These are phyloP conservation scores for Zoanthus sociatus DNA, from an alignment of 92 coral and sea anemone species.

Conservation along the genomic window DNA sequence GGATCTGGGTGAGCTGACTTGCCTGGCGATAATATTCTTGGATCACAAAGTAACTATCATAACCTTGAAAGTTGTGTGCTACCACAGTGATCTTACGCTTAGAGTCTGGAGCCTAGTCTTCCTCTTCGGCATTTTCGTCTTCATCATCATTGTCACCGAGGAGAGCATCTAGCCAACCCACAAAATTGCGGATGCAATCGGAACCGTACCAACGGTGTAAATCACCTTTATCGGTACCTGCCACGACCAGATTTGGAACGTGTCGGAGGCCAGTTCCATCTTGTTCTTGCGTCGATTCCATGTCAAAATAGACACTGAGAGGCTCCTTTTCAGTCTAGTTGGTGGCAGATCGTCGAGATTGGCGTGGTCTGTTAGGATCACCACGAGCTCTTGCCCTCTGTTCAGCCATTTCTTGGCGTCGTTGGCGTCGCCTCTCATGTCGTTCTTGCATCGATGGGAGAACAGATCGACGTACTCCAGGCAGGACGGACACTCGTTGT, in stretches of 20 bases:
- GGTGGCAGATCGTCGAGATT: background rate
- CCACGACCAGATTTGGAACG: constrained; percentile 2
- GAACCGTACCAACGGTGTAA: background rate
- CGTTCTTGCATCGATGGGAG: no score
- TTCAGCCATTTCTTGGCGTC: background rate
- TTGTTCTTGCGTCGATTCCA: background rate
- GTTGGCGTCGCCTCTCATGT: no score
- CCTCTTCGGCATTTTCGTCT: no score
- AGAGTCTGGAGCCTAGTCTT: no score
- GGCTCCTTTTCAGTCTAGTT: background rate
- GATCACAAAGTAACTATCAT: no score
- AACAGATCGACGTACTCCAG: no score
- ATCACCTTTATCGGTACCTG: background rate
- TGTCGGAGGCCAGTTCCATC: background rate
- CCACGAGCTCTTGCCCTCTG: background rate
- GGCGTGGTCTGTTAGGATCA: background rate
- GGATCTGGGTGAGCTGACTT: constrained; percentile 31
- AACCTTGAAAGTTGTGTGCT: constrained; percentile 47
- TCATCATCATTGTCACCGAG: background rate
- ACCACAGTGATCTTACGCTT: constrained; percentile 28
- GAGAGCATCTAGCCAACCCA: constrained; percentile 19
- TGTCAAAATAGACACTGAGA: constrained; percentile 11
- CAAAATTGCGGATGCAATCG: background rate
- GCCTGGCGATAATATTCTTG: no score
- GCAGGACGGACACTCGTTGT: no score